These are phyloP conservation scores for Eudasyphora cyanicolor DNA, from an alignment of 2,888 invertebrate genomes.

Conservation along the genomic window DNA sequence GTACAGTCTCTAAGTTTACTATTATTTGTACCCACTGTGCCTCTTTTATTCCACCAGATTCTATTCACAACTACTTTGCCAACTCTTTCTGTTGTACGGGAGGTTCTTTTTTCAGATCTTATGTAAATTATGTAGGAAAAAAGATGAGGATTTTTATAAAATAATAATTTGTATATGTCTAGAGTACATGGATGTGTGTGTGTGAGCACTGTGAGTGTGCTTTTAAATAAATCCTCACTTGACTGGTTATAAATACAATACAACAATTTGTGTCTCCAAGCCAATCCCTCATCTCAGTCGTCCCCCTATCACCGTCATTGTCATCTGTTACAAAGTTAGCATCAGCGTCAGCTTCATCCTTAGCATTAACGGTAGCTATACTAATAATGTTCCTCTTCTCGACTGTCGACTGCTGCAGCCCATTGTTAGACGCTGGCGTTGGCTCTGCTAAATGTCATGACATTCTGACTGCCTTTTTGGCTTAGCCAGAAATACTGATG, in stretches of 20 bases:
- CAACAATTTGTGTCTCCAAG: constrained; percentile 1
- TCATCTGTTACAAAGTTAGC: background rate
- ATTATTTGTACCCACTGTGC: background rate
- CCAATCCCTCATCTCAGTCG: background rate
- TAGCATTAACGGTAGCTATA: background rate
- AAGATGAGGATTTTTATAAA: constrained; percentile 20
- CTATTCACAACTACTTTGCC: constrained; percentile 38
- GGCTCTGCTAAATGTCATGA: background rate
- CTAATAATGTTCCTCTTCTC: constrained; percentile 17
- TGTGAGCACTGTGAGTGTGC: background rate
- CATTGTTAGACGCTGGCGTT: background rate
- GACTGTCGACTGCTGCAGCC: background rate
- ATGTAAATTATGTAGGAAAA: constrained; percentile 51
- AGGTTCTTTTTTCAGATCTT: constrained; percentile 35
- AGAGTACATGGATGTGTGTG: background rate
- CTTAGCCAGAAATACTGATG: background rate
- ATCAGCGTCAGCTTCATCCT: background rate
- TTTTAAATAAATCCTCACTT: constrained; percentile 28
- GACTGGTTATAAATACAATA: constrained; percentile 30
- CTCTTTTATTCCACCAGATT: no score
- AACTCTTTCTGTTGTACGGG: constrained; percentile 42
- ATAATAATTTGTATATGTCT: background rate
- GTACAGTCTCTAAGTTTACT: no score
- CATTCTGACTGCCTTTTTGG: constrained; percentile 3
- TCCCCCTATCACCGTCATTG: background rate